Conservation (phyloP, 2,113 vertebrate genomes). For the Leptocoma aspasia region DNA sequence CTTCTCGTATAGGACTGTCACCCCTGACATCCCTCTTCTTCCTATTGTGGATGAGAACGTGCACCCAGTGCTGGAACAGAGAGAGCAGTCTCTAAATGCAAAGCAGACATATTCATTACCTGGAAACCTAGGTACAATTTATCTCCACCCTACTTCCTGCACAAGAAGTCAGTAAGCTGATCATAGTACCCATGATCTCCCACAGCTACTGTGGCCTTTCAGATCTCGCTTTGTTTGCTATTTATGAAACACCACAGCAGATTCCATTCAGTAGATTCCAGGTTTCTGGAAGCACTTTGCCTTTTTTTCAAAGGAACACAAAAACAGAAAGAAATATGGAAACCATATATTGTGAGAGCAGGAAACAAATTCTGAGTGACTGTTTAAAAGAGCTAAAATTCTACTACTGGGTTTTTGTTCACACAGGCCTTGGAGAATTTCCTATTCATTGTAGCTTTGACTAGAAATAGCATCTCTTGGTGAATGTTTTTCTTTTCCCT, state of each 20-base stretch:
- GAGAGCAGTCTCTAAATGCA: neutral
- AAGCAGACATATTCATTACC: neutral
- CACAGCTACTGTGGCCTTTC: neutral
- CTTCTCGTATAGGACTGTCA: neutral
- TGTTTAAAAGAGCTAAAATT: neutral
- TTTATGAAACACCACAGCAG: neutral
- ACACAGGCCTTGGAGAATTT: neutral
- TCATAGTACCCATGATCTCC: neutral
- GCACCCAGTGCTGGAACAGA: neutral
- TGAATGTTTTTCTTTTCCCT: neutral
- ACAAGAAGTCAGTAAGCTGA: neutral
- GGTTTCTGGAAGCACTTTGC: neutral
- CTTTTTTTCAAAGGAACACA: neutral
- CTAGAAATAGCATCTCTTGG: neutral
- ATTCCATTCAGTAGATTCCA: neutral
- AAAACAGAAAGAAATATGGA: neutral
- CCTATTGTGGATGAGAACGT: fast-evolving
- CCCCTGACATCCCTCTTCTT: neutral
- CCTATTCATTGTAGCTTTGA: neutral
- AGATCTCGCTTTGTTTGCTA: neutral
- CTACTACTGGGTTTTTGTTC: neutral
- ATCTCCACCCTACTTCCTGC: neutral
- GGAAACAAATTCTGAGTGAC: neutral
- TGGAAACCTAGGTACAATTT: neutral
- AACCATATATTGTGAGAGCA: neutral